Conservation (phyloP, 2,113 vertebrate genomes). For the Labeo rohita region DNA sequence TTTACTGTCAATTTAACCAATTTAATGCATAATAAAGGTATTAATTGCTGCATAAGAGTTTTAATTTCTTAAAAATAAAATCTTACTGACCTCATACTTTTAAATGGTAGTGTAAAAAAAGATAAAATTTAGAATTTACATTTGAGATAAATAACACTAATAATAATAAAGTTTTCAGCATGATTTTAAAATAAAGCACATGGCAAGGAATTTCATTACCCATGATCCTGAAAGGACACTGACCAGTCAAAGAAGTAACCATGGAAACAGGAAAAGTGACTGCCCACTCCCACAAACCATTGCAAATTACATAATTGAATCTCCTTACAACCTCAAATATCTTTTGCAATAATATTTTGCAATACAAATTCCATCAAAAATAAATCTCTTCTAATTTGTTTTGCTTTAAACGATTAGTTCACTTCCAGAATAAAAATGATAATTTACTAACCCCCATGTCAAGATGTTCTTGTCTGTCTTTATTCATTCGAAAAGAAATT, state of each 20-base stretch:
- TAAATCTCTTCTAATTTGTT: neutral
- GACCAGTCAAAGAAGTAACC: neutral
- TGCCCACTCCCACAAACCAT: slow-evolving; percentile 13
- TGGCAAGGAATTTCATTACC: neutral
- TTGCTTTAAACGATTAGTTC: no score
- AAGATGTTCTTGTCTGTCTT: no score
- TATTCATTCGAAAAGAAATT: no score
- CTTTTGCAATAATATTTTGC: neutral
- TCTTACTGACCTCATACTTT: neutral
- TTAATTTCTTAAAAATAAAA: neutral
- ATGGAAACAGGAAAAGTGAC: slow-evolving; percentile 14
- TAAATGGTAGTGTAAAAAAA: neutral
- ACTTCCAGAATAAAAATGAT: no score
- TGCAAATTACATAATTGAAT: neutral
- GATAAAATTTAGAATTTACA: neutral
- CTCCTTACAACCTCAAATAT: neutral
- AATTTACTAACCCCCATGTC: no score
- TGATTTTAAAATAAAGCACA: neutral
- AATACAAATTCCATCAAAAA: neutral
- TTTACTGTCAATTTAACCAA: neutral
- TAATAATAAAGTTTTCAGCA: neutral
- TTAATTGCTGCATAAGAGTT: neutral
- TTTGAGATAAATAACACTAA: neutral
- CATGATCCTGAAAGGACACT: neutral
- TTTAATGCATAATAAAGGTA: neutral